A percentile compares a stretch with the other conserved stretches of the same genome.
These are phyloP conservation scores for Lepidurus packardi DNA, from an alignment of 1,140 invertebrate genomes.

Conservation along the genomic window DNA sequence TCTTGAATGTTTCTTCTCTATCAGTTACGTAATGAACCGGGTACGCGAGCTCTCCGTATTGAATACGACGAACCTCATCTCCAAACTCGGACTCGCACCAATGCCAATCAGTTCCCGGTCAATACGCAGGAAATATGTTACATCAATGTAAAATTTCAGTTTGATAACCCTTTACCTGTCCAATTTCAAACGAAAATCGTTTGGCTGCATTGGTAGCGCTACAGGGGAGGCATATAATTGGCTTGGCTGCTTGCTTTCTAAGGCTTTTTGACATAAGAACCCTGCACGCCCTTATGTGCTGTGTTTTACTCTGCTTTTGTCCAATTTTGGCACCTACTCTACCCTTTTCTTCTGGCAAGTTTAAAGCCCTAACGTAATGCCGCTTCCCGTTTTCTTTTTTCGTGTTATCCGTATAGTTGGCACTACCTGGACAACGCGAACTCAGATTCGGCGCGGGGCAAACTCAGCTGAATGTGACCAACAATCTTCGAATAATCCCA, in stretches of 20 bases:
- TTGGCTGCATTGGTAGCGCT: not conserved
- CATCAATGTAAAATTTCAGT: constrained; percentile 44
- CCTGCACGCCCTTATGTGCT: not conserved
- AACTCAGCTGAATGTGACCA: constrained; percentile 50
- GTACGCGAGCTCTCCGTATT: constrained; percentile 39
- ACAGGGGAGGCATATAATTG: not conserved
- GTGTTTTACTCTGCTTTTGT: not conserved
- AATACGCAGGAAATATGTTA: constrained; percentile 49
- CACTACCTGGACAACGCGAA: constrained; percentile 46
- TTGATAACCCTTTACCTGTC: not conserved
- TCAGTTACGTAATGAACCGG: constrained; percentile 29
- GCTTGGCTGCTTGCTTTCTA: not conserved
- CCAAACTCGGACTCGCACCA: constrained; percentile 31
- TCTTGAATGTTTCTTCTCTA: constrained; percentile 32
- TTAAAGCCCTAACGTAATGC: not conserved
- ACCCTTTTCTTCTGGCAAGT: not conserved
- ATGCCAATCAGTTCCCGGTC: constrained; percentile 43
- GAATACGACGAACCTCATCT: constrained; percentile 39
- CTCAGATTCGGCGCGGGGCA: constrained; percentile 38
- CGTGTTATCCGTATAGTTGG: constrained; percentile 41
- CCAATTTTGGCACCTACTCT: not conserved
- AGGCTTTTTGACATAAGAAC: not conserved
- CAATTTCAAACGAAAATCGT: not conserved
- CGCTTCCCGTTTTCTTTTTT: not conserved
- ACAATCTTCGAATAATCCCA: constrained; percentile 61